These are phyloP conservation scores for Erebia epiphron DNA, from an alignment of 2,888 invertebrate species.

Conservation along the genomic window DNA sequence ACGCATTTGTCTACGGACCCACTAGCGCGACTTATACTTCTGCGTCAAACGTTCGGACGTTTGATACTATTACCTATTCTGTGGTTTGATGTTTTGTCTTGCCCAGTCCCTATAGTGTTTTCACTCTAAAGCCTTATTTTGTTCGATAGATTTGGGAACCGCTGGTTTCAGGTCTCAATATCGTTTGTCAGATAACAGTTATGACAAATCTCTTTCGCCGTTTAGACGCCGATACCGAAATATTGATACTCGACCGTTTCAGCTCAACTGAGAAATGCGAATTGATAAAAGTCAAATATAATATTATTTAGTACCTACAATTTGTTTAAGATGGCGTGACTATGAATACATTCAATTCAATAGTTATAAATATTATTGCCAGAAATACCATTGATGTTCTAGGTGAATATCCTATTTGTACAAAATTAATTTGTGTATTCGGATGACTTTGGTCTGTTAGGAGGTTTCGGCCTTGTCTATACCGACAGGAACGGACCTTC, in stretches of 20 bases:
- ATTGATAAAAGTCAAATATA: conserved; percentile 9
- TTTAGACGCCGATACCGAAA: conserved; percentile 15
- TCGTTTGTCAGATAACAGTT: conserved; percentile 14
- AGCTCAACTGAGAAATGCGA: neutral
- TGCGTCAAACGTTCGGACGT: too few relatives aligned
- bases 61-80: too few relatives aligned
- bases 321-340: conserved; percentile 5
- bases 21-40: too few relatives aligned
- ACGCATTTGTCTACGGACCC: too few relatives aligned
- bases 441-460: too few relatives aligned
- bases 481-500: too few relatives aligned
- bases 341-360: too few relatives aligned
- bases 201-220: conserved; percentile 13
- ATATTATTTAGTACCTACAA: conserved; percentile 2
- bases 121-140: neutral
- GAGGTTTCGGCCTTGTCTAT: too few relatives aligned
- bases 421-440: too few relatives aligned
- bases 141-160: neutral
- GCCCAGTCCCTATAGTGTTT: neutral
- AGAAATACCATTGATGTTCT: too few relatives aligned
- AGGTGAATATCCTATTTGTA: too few relatives aligned
- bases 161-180: conserved; percentile 2
- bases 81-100: neutral
- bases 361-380: too few relatives aligned
- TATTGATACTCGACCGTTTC: conserved; percentile 9